phyloP scores from a whole-genome alignment of 2,113 vertebrate genomes.

The Petaurus breviceps region DNA sequence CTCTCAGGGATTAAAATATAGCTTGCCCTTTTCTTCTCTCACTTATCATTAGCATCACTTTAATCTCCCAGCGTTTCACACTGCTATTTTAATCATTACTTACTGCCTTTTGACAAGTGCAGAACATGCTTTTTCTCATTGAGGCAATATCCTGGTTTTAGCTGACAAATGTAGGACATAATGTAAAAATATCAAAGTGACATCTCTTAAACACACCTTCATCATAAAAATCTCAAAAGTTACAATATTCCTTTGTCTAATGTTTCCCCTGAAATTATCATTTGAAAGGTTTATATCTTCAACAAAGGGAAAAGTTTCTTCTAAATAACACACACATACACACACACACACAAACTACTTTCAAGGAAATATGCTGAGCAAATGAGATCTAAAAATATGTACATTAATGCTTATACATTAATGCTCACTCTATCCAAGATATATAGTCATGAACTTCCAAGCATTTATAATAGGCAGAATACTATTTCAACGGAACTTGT shows the following conservation, averaged over 20 bases:
- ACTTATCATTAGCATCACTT: slow-evolving; percentile 99
- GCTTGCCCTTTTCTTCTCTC: slow-evolving; percentile 99
- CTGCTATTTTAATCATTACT: slow-evolving; percentile 99
- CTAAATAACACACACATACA: slow-evolving; percentile 81
- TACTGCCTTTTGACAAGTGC: slow-evolving; percentile 99
- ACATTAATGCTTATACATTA: slow-evolving; percentile 40
- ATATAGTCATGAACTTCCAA: slow-evolving; percentile 48
- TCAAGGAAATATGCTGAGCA: slow-evolving; percentile 60
- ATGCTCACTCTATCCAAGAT: slow-evolving; percentile 44
- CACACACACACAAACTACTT: slow-evolving; percentile 77
- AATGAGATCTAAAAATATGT: slow-evolving; percentile 64
- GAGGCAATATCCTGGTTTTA: slow-evolving; percentile 99
- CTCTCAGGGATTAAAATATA: slow-evolving; percentile 99
- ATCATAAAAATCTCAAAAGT: slow-evolving; percentile 92
- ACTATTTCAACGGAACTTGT: slow-evolving; percentile 53
- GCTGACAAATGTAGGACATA: slow-evolving; percentile 99
- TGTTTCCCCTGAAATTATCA: slow-evolving; percentile 86
- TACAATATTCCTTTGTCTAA: slow-evolving; percentile 92
- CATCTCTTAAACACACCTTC: slow-evolving; percentile 94
- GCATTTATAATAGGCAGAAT: slow-evolving; percentile 61
- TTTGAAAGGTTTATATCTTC: slow-evolving; percentile 86
- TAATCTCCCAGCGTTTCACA: slow-evolving; percentile 99
- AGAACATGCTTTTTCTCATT: slow-evolving; percentile 99
- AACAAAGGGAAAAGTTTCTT: slow-evolving; percentile 85
- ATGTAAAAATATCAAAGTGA: slow-evolving; percentile 99